Evolutionary conservation across 2,797 vertebrate genomes (phyloP), one percentile per base, ranked within the genome.

Genomic region (Coccyzus lansbergi): DNA sequence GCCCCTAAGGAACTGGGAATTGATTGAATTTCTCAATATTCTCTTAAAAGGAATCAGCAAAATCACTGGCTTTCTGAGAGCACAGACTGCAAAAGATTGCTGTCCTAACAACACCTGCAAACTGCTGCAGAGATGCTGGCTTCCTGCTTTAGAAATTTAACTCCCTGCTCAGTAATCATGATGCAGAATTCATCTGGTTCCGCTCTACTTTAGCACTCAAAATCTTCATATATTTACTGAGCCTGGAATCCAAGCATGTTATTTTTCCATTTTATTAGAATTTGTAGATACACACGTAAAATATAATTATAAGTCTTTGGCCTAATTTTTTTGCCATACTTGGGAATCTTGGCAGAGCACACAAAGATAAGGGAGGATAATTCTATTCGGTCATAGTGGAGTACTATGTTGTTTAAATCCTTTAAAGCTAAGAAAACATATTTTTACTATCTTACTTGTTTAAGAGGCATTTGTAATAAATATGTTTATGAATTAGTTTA

Each of bases 211-310:
- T 28, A 60, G 40, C 9, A 10, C 19, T 16, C 2, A 11, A 56
- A 87, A 62, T 22, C 56, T 29, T 24, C 15, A 20, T 26, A 42
- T 7, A 12, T 63, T 67, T 63, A 63, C 26, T 36, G 15, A 55
- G 19, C 8, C 15, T 33, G 13, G 31, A 17, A 49, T 38, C 16
- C 46, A 70, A 84, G 49, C 9, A 22, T 81, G 16, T n/a, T 40
- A 25, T n/a, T 92, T 67, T 94, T 49, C 25, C 34, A 76, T 56
- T 86, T 94, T 67, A 69, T 58, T 58, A 92, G 26, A 22, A 68
- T 62, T 93, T 91, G 26, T 86, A 52, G 59, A 91, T 59, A 88
- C 46, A 72, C 38, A 88, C 64, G 92, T 88, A 59, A 94, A 67
- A 78, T 40, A 38, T 90, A 77, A 88, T 84, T 88, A 94, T 72